These are phyloP conservation scores for Schizopygopsis pylzovi DNA, from an alignment of 2,797 vertebrate genomes.

Conservation along the genomic window DNA sequence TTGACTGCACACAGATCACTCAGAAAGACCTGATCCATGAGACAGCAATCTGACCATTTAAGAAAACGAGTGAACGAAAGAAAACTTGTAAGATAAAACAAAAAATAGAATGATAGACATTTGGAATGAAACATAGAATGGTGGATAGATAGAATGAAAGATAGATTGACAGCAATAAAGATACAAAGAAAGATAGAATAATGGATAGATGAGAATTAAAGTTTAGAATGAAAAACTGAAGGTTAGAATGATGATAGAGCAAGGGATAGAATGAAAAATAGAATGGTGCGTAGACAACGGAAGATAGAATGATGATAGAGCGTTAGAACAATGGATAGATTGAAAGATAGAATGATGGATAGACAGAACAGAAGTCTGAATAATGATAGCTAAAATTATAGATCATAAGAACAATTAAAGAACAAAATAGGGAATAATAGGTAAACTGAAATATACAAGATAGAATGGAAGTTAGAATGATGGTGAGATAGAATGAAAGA, in stretches of 20 bases:
- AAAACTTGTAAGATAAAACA: constrained; percentile 60
- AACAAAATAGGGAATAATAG: not conserved
- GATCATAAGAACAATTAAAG: not conserved
- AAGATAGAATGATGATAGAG: not conserved
- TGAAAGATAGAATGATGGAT: not conserved
- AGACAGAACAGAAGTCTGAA: not conserved
- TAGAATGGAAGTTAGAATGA: constrained; percentile 21
- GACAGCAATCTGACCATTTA: constrained; percentile 73
- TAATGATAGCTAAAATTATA: not conserved
- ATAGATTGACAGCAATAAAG: not conserved
- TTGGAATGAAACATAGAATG: not conserved
- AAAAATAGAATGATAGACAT: not conserved
- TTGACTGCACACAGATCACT: constrained; percentile 58
- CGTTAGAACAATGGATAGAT: not conserved
- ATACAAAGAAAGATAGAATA: not conserved
- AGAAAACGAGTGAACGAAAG: not conserved
- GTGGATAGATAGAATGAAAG: not conserved
- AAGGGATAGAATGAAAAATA: not conserved
- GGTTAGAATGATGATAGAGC: not conserved
- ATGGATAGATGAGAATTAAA: not conserved
- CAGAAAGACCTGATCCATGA: constrained; percentile 94
- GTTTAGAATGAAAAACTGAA: not conserved
- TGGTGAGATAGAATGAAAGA: not conserved
- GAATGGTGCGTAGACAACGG: not conserved
- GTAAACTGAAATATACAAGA: not conserved